These are phyloP conservation scores for Nothoprocta pentlandii DNA, from an alignment of 2,113 vertebrate genomes.

Conservation along the genomic window DNA sequence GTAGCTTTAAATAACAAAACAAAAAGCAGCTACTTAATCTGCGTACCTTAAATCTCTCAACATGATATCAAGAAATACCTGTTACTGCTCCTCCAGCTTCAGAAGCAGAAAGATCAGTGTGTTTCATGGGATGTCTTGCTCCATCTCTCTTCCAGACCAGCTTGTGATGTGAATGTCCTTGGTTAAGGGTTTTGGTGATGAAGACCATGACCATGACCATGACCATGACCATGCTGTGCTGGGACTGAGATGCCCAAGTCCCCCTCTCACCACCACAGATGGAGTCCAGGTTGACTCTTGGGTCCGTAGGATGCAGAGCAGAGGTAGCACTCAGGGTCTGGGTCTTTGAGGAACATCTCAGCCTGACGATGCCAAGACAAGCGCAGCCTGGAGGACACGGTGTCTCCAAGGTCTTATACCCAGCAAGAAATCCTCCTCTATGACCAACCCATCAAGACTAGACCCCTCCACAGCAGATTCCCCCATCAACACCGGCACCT, in stretches of 20 bases:
- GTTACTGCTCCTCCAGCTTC: neutral
- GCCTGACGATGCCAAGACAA: too few species aligned
- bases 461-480: neutral
- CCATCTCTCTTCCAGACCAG: neutral
- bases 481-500: neutral
- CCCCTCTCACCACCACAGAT: neutral
- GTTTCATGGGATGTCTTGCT: neutral
- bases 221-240: neutral
- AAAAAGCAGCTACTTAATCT: neutral
- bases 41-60: neutral
- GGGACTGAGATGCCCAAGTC: neutral
- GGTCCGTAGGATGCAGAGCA: neutral
- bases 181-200: neutral
- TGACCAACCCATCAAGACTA: neutral
- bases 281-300: neutral
- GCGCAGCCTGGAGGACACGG: too few species aligned
- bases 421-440: neutral
- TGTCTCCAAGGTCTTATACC: neutral
- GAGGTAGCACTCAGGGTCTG: neutral
- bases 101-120: neutral
- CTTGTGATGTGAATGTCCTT: neutral
- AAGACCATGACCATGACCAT: neutral
- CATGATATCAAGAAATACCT: slow-evolving; percentile 1
- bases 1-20: slow-evolving; percentile 10
- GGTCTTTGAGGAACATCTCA: too few species aligned